phyloP scores from a whole-genome alignment of 2,797 vertebrate genomes.

The Threskiornis aethiopicus region DNA sequence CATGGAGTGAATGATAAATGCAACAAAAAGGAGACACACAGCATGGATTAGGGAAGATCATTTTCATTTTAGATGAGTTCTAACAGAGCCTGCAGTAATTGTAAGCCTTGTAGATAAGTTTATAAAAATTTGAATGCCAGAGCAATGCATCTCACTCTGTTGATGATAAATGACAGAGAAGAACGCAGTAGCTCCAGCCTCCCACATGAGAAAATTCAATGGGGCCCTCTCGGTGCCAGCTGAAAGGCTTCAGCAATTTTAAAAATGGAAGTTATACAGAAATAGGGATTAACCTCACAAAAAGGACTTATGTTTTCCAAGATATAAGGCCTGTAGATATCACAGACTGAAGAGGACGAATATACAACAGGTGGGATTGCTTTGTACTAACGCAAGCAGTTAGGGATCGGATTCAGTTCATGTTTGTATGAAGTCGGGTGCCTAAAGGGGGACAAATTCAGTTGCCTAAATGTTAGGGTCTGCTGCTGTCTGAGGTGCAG shows the following conservation, averaged over 20 bases:
- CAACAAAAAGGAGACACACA: neutral
- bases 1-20: neutral
- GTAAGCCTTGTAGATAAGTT: neutral
- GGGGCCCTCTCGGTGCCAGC: fast-evolving
- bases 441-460: neutral
- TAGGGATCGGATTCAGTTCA: neutral
- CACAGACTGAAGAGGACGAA: neutral
- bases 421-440: neutral
- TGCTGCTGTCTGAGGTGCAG: neutral
- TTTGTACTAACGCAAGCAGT: neutral
- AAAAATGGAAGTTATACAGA: neutral
- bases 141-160: neutral
- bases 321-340: neutral
- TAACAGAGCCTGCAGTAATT: neutral
- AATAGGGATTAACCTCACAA: neutral
- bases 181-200: neutral
- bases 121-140: neutral
- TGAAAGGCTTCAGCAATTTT: neutral
- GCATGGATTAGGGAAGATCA: neutral
- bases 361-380: neutral
- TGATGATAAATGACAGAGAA: neutral
- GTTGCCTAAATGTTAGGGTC: neutral
- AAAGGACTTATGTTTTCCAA: neutral
- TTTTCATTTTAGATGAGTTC: neutral
- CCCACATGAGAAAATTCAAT: neutral